Evolutionary conservation across 2,113 vertebrate species (phyloP), one percentile per base, ranked within the genome.

Genomic region (Reinhardtius hippoglossoides): DNA sequence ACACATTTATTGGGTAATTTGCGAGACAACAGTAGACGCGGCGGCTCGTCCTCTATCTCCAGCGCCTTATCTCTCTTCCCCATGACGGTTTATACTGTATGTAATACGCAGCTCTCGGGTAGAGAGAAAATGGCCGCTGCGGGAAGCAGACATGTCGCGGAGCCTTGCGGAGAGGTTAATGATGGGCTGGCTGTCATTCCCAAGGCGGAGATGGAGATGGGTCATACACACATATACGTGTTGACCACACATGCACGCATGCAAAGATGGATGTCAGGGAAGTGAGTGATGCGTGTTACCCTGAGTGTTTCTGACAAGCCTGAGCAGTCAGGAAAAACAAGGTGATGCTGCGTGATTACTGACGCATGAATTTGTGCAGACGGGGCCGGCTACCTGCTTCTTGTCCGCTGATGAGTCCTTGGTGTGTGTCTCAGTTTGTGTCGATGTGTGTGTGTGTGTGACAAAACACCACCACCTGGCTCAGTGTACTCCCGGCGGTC

Each of bases 221-320:
- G 83, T 80, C 73, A 60, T 67, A 83, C 87, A 78, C 84, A 84
- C 66, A 68, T 69, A 62, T 55, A 75, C 64, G 56, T 69, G 80
- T 82, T 87, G 86, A 88, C 89, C 88, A 74, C 87, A 74, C 80
- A 66, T 13, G 24, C 77, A 74, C 69, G 24, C 76, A 44, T 27
- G 62, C 75, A 65, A 80, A 73, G 71, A 69, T 8, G 69, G 74
- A 67, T 90, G 89, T 92, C 87, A 81, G 86, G 15, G 27, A 65
- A 57, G 76, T 85, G 90, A 93, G 78, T 88, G 90, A 92, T 86
- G 86, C 63, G 52, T 83, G 87, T 92, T 90, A 87, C 65, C 62
- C 70, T 89, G 90, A 92, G 66, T 88, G 88, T 89, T 91, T 90
- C 84, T 89, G 91, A 94, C 92, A 93, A 87, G 89, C 82, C 69